Evolutionary conservation across 2,888 invertebrate species (phyloP).

Genomic region (Gymnoscelis rufifasciata): DNA sequence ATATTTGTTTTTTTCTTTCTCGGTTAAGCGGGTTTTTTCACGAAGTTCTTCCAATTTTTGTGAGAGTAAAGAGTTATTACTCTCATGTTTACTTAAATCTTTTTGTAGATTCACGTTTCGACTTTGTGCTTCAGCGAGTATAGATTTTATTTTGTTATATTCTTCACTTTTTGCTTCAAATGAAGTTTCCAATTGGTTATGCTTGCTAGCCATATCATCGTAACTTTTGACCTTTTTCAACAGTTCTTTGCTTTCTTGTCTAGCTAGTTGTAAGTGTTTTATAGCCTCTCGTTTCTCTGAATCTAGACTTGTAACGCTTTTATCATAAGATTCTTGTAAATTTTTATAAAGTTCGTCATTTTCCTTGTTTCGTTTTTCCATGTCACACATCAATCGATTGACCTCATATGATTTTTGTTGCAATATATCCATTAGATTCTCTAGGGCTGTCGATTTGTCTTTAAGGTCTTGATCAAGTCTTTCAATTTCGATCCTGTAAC

Average conservation of each 20-base stretch:
- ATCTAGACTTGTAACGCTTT: conserved; percentile 39
- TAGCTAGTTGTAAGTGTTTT: conserved; percentile 44
- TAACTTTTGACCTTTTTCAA: conserved; percentile 48
- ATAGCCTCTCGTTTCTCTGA: conserved; percentile 47
- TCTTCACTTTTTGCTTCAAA: conserved; percentile 34
- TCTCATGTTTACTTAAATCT: conserved; percentile 33
- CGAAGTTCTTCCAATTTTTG: conserved; percentile 49
- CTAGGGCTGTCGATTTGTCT: conserved; percentile 47
- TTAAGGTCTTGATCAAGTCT: conserved; percentile 40
- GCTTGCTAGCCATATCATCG: conserved; percentile 35
- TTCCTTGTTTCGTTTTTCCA: conserved; percentile 44
- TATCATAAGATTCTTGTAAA: conserved; percentile 39
- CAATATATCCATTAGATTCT: conserved; percentile 47
- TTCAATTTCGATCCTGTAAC: conserved; percentile 40
- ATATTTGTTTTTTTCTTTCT: conserved; percentile 44
- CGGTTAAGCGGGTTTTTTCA: conserved; percentile 38
- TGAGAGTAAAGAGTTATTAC: conserved; percentile 38
- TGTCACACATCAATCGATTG: conserved; percentile 41
- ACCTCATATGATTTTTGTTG: conserved; percentile 54
- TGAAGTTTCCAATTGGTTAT: conserved; percentile 34
- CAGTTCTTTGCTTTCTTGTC: conserved; percentile 55
- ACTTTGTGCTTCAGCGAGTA: conserved; percentile 32
- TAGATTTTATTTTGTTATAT: conserved; percentile 35
- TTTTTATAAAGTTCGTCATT: conserved; percentile 40
- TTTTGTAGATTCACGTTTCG: conserved; percentile 39